These are phyloP conservation scores for Hoplostethus mediterraneus DNA, from an alignment of 2,797 vertebrate genomes.

Conservation along the genomic window DNA sequence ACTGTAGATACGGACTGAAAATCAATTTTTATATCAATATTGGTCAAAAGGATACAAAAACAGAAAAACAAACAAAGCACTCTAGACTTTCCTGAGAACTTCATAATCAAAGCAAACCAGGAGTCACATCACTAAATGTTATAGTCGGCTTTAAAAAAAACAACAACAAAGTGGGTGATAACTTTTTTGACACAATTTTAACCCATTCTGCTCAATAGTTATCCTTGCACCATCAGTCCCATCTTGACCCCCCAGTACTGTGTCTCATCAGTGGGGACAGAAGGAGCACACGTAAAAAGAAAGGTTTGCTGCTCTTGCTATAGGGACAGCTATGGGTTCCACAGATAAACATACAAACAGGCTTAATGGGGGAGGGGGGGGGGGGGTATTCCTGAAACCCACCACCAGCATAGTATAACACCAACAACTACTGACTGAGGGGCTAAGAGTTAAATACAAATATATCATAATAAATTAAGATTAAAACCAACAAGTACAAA, in stretches of 20 bases:
- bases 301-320: slow-evolving; percentile 10
- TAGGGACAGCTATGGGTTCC: slow-evolving; percentile 23
- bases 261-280: slow-evolving; percentile 19
- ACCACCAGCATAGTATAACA: slow-evolving; percentile 72
- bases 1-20: slow-evolving; percentile 32
- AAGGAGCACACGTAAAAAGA: slow-evolving; percentile 15
- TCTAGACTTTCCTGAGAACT: slow-evolving; percentile 81
- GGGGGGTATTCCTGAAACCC: slow-evolving; percentile 52
- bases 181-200: slow-evolving; percentile 46
- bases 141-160: slow-evolving; percentile 38
- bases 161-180: background rate
- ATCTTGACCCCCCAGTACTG: slow-evolving; percentile 11
- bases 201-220: slow-evolving; percentile 39
- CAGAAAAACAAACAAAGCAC: slow-evolving; percentile 42
- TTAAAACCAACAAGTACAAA: slow-evolving; percentile 77
- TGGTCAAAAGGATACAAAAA: slow-evolving; percentile 61
- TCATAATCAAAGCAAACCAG: slow-evolving; percentile 70
- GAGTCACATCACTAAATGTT: slow-evolving; percentile 59
- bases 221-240: slow-evolving; percentile 13
- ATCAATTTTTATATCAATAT: slow-evolving; percentile 35
- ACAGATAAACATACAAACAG: slow-evolving; percentile 48
- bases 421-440: slow-evolving; percentile 54
- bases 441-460: slow-evolving; percentile 78
- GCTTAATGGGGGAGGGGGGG: slow-evolving; percentile 34
- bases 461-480: slow-evolving; percentile 77